Evolutionary conservation across 92 coral and sea anemone species (phyloP).

Genomic region (Actinernus sp.): DNA sequence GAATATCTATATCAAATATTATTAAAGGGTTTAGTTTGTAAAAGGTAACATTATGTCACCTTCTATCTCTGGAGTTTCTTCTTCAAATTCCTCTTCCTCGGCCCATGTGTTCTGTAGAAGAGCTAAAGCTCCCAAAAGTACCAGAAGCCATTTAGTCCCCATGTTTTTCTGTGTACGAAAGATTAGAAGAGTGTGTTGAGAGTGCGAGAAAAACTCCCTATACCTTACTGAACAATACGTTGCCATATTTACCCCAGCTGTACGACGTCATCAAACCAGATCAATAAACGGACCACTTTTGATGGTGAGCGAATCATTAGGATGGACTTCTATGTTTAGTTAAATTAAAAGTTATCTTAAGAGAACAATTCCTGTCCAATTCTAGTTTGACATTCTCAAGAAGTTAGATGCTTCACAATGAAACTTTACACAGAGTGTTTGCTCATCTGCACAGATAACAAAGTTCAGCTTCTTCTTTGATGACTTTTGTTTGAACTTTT

Average conservation of each 20-base stretch:
- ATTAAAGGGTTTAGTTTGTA: not conserved
- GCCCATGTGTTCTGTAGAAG: conserved; percentile 1
- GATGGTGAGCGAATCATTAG: not conserved
- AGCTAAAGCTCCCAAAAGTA: conserved; percentile 17
- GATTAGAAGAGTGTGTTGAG: conserved; percentile 6
- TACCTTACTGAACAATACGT: not conserved
- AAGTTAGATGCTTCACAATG: too few species aligned
- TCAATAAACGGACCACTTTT: not conserved
- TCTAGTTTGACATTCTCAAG: not conserved
- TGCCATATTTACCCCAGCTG: conserved; percentile 7
- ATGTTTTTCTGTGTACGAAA: conserved; percentile 15
- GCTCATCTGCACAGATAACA: too few species aligned
- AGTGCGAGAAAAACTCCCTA: not conserved
- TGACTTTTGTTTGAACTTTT: too few species aligned
- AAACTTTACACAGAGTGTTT: too few species aligned
- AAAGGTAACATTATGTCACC: not conserved
- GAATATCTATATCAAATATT: too few species aligned
- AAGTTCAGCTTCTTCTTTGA: too few species aligned
- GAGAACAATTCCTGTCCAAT: not conserved
- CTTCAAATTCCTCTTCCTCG: not conserved
- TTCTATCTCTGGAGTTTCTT: not conserved
- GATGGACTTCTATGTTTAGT: not conserved
- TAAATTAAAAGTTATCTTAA: not conserved
- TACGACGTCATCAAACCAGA: not conserved
- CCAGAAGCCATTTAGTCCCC: conserved; percentile 15